A percentile compares a stretch with the other conserved stretches of the same genome.
phyloP scores from a whole-genome alignment of 2,797 vertebrate species.

The Thalassophryne amazonica region DNA sequence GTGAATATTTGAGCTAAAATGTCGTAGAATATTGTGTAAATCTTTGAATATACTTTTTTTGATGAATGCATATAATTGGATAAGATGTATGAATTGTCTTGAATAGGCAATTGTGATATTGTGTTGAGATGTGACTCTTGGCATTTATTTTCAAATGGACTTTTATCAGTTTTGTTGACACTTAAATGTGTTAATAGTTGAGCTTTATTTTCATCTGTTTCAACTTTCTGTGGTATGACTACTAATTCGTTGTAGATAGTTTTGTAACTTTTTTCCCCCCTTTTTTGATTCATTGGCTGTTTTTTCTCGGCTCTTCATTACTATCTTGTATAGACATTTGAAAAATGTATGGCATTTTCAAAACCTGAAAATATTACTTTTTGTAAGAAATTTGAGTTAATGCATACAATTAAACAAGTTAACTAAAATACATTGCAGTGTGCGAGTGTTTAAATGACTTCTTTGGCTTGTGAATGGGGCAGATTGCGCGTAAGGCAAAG shows the following conservation, averaged over 20 bases:
- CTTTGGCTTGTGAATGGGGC: too few species aligned
- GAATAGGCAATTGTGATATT: background rate
- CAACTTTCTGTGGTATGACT: conserved; percentile 28
- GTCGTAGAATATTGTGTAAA: conserved; percentile 12
- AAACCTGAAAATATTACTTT: conserved; percentile 23
- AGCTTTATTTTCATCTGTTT: conserved; percentile 11
- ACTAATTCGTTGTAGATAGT: conserved; percentile 18
- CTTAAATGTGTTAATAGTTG: conserved; percentile 18
- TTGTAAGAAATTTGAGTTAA: conserved; percentile 25
- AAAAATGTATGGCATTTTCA: conserved; percentile 35
- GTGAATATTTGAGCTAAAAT: conserved; percentile 23
- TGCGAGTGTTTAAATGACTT: too few species aligned
- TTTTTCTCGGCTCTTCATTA: conserved; percentile 20
- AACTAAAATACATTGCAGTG: conserved; percentile 9
- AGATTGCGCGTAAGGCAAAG: too few species aligned
- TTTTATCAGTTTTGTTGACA: conserved; percentile 18
- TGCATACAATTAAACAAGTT: conserved; percentile 35
- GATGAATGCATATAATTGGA: conserved; percentile 8
- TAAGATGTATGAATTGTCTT: conserved; percentile 2
- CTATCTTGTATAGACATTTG: conserved; percentile 25
- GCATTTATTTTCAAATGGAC: conserved; percentile 19
- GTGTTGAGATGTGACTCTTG: conserved; percentile 3
- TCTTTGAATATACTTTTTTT: conserved; percentile 9
- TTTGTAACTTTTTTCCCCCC: conserved; percentile 32
- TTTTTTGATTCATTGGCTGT: conserved; percentile 1